Conservation (phyloP, 2,888 invertebrate genomes). For the Idaea dimidiata region DNA sequence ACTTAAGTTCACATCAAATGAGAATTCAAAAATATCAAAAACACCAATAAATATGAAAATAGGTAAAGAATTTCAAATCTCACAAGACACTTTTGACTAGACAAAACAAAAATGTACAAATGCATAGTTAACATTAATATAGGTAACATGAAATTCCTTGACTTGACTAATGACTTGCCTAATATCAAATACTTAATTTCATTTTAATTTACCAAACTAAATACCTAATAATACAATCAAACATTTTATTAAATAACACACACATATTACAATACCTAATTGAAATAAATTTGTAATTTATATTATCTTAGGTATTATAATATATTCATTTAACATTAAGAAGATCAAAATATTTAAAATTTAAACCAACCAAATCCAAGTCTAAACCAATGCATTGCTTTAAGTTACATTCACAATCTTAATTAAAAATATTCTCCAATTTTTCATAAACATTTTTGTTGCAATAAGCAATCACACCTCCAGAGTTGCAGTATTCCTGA, state of each 20-base stretch:
- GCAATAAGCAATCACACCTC: constrained; percentile 63
- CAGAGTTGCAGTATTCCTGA: constrained; percentile 59
- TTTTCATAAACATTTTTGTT: constrained; percentile 42
- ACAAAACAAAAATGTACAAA: not conserved
- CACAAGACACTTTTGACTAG: not conserved
- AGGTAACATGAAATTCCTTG: not conserved
- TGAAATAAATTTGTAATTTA: not conserved
- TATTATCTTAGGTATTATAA: not conserved
- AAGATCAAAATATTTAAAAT: not conserved
- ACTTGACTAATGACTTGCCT: not conserved
- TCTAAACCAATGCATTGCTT: too few species aligned
- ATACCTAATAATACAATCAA: not conserved
- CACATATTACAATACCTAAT: too few species aligned
- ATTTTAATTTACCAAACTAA: not conserved
- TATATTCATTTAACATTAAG: not conserved
- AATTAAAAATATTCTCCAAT: constrained; percentile 36
- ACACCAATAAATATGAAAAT: not conserved
- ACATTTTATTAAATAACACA: too few species aligned
- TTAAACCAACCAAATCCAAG: not conserved
- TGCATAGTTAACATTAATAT: not conserved
- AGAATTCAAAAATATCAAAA: not conserved
- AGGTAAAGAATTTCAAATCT: not conserved
- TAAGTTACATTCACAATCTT: not conserved
- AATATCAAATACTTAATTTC: not conserved
- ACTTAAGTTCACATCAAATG: not conserved